Evolutionary conservation across 2,113 vertebrate species (phyloP), one percentile per base, ranked within the genome.

Genomic region (Aix galericulata): DNA sequence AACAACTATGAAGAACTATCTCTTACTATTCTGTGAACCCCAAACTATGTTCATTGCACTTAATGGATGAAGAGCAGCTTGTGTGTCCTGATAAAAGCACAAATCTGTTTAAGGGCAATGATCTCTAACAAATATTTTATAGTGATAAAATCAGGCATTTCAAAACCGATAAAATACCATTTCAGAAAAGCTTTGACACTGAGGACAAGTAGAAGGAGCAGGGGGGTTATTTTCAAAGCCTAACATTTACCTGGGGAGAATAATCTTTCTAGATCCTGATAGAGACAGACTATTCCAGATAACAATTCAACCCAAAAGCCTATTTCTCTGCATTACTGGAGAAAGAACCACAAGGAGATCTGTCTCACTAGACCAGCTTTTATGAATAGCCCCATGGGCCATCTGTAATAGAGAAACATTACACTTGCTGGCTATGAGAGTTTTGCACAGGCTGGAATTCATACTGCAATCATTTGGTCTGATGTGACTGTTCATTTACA

Each of bases 401-500:
- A 82, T 86, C 32, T 74, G 44, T 85, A 56, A 13, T 2, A 59
- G 52, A n/a, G 38, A 73, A 85, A 46, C 63, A 74, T 91, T 56
- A 5, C 36, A 48, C 14, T 88, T 71, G 75, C 72, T 29, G 34
- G 67, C 87, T 91, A 3, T n/a, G 82, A 81, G 40, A 60, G 74
- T 38, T 89, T 82, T 29, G 34, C 46, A 48, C 58, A 53, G 77
- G 34, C 73, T 89, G 76, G 60, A 91, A 83, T 90, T 77, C 79
- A 31, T 21, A 13, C 40, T 46, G 75, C 72, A 80, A 58, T 94
- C 63, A 81, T 76, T 91, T 78, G n/a, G 25, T 46, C 85, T 80
- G 82, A 86, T 88, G 46, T 68, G 76, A 77, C 82, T 89, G 55
- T 74, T 95, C 88, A 88, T 95, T 82, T 95, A 91, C 69, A 72